Evolutionary conservation across 2,113 vertebrate genomes (phyloP).

Genomic region (Balaeniceps rex): DNA sequence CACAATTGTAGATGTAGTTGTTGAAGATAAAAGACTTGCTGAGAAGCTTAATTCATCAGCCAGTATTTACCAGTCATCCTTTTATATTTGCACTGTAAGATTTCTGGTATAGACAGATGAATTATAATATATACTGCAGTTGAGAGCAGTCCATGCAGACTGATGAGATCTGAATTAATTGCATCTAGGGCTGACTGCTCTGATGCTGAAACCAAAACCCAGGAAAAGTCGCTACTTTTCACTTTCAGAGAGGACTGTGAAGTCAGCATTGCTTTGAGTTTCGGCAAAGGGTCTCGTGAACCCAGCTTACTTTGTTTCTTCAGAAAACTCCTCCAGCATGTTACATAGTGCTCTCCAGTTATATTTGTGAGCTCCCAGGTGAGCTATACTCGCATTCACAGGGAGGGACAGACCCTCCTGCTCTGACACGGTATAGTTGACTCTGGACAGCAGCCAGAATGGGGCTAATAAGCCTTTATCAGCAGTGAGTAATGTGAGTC

Average conservation of each 20-base stretch:
- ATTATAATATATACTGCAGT: neutral
- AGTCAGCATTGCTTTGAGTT: neutral
- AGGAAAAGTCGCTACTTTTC: neutral
- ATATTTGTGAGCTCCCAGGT: neutral
- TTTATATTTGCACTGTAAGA: neutral
- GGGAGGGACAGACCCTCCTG: neutral
- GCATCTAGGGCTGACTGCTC: neutral
- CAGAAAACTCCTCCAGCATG: neutral
- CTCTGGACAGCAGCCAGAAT: neutral
- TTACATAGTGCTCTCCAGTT: neutral
- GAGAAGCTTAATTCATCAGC: neutral
- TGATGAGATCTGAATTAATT: conserved; percentile 22
- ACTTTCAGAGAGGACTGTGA: neutral
- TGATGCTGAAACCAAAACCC: neutral
- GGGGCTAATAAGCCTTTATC: neutral
- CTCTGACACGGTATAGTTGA: neutral
- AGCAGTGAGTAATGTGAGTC: neutral
- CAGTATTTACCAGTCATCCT: neutral
- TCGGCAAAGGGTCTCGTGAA: neutral
- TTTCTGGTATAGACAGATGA: neutral
- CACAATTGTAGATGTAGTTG: neutral
- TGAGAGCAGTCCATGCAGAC: neutral
- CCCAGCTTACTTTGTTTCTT: neutral
- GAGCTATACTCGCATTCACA: neutral
- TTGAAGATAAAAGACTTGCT: neutral